Evolutionary conservation across 2,113 vertebrate genomes (phyloP), one percentile per base, ranked within the genome.

Genomic region (Malurus cyaneus): DNA sequence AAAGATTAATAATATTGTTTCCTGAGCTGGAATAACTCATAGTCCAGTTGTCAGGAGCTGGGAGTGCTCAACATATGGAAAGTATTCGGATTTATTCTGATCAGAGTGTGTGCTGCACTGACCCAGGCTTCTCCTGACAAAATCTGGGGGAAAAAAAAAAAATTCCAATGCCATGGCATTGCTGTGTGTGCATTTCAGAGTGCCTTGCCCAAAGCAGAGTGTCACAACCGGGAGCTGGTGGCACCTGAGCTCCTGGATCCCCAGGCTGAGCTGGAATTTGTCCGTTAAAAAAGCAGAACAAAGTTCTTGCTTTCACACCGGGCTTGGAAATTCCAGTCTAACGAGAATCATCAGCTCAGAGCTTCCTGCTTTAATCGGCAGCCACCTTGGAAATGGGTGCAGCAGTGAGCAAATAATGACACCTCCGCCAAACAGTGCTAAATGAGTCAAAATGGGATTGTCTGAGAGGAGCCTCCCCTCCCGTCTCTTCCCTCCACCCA

Each of bases 241-340:
- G 36, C n/a, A 54, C 77, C 65, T 15, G 34, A 50, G 74, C 70
- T 67, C 32, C 81, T 31, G 19, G 17, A 59, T 42, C 11, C 18
- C 41, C 49, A 15, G 19, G 23, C 80, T 77, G 62, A 86, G 59
- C 71, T 83, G 67, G 84, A 59, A 62, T 85, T 70, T 47, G 42
- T 26, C 74, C 2, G 0, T 85, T 87, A 28, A 62, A 91, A 85
- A 46, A 54, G 74, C 66, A 73, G 67, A 89, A 36, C 93, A 91
- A 92, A 88, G 82, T 83, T 86, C 39, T 73, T 80, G 23, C 57
- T 72, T 76, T 89, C 66, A 50, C 23, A 39, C 2, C 0, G 1
- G 18, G 50, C 26, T 95, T 80, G 84, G 93, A 95, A 96, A 95
- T 89, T 93, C 95, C 93, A 88, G 94, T 94, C 77, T 25, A 54